These are phyloP conservation scores for Monopis laevigella DNA, from an alignment of 2,888 invertebrate species.

Conservation along the genomic window DNA sequence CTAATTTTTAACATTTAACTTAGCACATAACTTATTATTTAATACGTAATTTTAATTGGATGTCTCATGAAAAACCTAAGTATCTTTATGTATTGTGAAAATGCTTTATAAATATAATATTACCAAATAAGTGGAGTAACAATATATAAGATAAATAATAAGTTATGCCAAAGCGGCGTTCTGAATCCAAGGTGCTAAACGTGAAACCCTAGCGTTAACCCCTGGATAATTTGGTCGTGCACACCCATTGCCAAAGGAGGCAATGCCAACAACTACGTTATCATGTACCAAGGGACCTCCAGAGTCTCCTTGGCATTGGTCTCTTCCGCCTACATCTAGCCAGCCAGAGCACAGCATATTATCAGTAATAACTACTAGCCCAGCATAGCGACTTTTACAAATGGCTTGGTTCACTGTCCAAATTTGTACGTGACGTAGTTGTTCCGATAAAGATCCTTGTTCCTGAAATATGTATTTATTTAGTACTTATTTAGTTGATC, in stretches of 20 bases:
- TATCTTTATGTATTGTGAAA: no score
- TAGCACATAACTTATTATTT: no score
- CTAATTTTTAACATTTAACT: no score
- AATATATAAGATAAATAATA: no score
- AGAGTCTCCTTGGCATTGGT: constrained; percentile 15
- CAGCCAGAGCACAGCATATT: constrained; percentile 16
- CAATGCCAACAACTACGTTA: constrained; percentile 6
- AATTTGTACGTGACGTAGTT: constrained; percentile 14
- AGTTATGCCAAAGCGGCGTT: neutral
- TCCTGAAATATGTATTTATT: no score
- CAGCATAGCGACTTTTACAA: constrained; percentile 12
- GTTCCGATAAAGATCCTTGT: constrained; percentile 6
- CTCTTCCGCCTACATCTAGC: constrained; percentile 14
- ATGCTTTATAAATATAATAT: no score
- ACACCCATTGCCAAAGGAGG: constrained; percentile 8
- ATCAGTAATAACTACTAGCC: constrained; percentile 10
- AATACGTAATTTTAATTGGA: no score
- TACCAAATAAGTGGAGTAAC: no score
- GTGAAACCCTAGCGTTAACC: constrained; percentile 13
- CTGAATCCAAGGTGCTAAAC: constrained; percentile 6
- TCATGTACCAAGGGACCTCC: constrained; percentile 14
- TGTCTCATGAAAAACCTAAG: no score
- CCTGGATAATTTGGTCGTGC: constrained; percentile 1
- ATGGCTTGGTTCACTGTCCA: constrained; percentile 14
- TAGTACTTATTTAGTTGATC: constrained; percentile 24